Percentiles rank a stretch among this genome's conserved stretches.
These are phyloP conservation scores for Melanchra persicariae DNA, from an alignment of 2,888 invertebrate species.

Conservation along the genomic window DNA sequence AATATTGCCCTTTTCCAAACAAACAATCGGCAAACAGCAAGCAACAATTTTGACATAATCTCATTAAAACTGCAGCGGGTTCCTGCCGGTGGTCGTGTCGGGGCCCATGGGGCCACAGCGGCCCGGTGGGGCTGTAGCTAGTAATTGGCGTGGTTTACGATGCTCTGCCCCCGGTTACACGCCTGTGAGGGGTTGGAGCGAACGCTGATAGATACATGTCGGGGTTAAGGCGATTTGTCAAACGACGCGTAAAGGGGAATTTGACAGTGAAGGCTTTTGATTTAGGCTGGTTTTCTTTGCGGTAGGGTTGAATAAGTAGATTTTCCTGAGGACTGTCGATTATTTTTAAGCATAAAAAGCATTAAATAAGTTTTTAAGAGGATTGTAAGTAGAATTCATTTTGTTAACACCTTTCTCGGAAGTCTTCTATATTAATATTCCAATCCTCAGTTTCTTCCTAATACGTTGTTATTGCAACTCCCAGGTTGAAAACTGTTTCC, in stretches of 20 bases:
- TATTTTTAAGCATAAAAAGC: too few species aligned
- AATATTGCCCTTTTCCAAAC: slow-evolving; percentile 24
- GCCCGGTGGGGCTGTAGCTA: slow-evolving; percentile 60
- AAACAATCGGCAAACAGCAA: slow-evolving; percentile 44
- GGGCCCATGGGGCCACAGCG: slow-evolving; percentile 15
- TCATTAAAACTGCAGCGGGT: slow-evolving; percentile 49
- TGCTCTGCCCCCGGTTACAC: slow-evolving; percentile 39
- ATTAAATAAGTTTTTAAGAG: not conserved
- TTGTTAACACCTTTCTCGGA: not conserved
- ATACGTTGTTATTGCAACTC: slow-evolving; percentile 1
- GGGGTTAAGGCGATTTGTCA: slow-evolving; percentile 49
- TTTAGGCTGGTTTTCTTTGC: slow-evolving; percentile 6
- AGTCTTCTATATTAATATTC: not conserved
- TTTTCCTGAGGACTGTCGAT: not conserved
- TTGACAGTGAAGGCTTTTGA: slow-evolving; percentile 27
- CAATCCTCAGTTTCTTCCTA: not conserved
- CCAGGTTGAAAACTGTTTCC: not conserved
- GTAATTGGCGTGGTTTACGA: slow-evolving; percentile 78
- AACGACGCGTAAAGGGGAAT: slow-evolving; percentile 26
- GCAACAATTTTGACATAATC: slow-evolving; percentile 56
- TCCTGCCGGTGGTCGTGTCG: slow-evolving; percentile 29
- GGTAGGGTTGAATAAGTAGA: not conserved
- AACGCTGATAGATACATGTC: slow-evolving; percentile 53
- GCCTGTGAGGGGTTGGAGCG: slow-evolving; percentile 22
- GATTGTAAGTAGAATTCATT: not conserved